Evolutionary conservation across 2,113 vertebrate genomes (phyloP), one percentile per base, ranked within the genome.

Genomic region (Amazona guildingii): DNA sequence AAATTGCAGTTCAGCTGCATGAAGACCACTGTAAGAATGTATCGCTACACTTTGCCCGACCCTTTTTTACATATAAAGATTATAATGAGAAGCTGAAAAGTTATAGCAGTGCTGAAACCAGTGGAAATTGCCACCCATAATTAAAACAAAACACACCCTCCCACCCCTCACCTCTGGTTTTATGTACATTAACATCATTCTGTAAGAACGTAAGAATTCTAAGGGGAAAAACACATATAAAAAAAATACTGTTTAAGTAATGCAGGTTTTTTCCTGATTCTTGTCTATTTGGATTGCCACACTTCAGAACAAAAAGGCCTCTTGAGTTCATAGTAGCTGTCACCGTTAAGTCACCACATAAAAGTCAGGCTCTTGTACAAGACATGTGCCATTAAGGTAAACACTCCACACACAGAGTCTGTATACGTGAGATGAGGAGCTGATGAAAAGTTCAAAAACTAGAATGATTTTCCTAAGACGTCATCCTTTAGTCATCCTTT

Each of bases 1-100:
- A 96, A 95, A 90, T 61, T 96, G 59, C 66, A 92, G 90, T 95
- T 97, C 95, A 97, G 89, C 85, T 95, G 91, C 80, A 90, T 94
- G 79, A 83, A 95, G 27, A 88, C 69, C 63, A 46, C 84, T 78
- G 90, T 84, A 93, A 96, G 94, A 96, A 94, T 93, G 31, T 24
- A 96, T 90, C 55, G 61, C 27, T 83, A 52, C 49, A 49, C 44
- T 91, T 95, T 96, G 23, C 70, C 49, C 55, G 74, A 6, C 41
- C 55, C 24, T 75, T 94, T 97, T 93, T 96, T 88, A 69, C 39
- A 91, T 91, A 94, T 84, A 94, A 95, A 97, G 59, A 87, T 94
- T 83, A 94, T 95, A 95, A 43, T 92, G 89, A 94, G 57, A 94
- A 95, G 85, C 33, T 92, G 70, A 91, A 86, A 93, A 54, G n/a